Percentiles rank a stretch among this genome's conserved stretches.
Conservation (phyloP, 2,113 vertebrate genomes). For the Todiramphus saurophagus region DNA sequence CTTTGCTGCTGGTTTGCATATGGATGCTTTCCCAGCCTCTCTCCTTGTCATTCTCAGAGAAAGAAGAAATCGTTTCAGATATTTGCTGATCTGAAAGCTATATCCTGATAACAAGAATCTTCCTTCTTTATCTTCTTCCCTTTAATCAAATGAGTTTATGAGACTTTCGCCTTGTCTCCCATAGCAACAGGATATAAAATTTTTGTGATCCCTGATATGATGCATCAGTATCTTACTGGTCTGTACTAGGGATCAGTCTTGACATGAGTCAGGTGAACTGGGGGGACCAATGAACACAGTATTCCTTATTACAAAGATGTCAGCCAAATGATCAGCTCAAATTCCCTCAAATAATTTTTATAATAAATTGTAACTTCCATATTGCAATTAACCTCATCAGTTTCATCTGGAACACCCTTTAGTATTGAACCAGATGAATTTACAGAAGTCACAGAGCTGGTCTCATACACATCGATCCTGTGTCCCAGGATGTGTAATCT, state of each 20-base stretch:
- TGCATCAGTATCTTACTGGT: background rate
- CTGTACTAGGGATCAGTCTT: background rate
- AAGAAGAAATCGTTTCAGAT: background rate
- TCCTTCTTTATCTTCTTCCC: background rate
- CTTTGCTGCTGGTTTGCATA: background rate
- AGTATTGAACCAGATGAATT: background rate
- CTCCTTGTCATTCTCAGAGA: background rate
- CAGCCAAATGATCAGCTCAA: background rate
- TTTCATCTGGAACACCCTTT: background rate
- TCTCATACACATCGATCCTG: background rate
- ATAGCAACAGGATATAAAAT: background rate
- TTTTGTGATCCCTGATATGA: background rate
- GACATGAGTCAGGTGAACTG: background rate
- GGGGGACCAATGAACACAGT: accelerated
- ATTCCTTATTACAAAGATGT: background rate
- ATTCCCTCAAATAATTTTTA: background rate
- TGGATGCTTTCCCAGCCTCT: background rate
- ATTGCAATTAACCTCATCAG: background rate
- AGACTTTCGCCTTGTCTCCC: background rate
- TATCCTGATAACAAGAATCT: background rate
- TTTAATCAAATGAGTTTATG: background rate
- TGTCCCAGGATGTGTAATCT: accelerated
- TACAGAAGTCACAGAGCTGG: background rate
- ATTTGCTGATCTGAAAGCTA: accelerated
- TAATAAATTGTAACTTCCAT: background rate